These are phyloP conservation scores for Drosophila prosaltans DNA, from an alignment of 1,140 invertebrate species.

Conservation along the genomic window DNA sequence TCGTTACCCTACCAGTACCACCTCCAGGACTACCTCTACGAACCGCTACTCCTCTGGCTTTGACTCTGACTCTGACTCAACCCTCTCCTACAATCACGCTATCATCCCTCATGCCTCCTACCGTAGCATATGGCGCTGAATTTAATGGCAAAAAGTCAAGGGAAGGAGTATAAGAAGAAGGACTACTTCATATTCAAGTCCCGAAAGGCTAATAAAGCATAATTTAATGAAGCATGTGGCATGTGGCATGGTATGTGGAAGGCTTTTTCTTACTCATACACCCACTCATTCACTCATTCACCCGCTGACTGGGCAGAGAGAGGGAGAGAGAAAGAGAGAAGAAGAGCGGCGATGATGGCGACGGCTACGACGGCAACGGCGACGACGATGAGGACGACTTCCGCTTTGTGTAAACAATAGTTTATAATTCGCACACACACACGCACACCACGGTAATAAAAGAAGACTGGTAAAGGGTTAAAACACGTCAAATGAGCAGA, in stretches of 20 bases:
- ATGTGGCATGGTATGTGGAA: conserved; percentile 10
- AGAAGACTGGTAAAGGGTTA: conserved; percentile 61
- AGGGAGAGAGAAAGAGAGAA: too few species aligned
- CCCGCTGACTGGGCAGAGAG: too few species aligned
- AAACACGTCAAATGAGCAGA: conserved; percentile 56
- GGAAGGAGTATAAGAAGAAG: conserved; percentile 24
- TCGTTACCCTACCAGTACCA: conserved; percentile 43
- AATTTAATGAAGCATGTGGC: conserved; percentile 77
- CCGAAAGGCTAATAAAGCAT: conserved; percentile 80
- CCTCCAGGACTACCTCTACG: neutral
- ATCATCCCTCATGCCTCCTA: conserved; percentile 12
- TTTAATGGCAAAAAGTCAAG: conserved; percentile 46
- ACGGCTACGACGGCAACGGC: conserved; percentile 25
- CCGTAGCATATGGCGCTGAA: conserved; percentile 34
- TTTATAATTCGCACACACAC: conserved; percentile 69
- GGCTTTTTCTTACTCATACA: neutral
- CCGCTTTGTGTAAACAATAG: conserved; percentile 80
- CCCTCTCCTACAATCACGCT: neutral
- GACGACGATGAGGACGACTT: conserved; percentile 59
- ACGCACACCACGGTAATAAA: conserved; percentile 54
- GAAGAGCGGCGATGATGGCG: neutral
- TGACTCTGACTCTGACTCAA: too few species aligned
- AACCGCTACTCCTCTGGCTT: too few species aligned
- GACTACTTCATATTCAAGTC: conserved; percentile 79
- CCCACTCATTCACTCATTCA: conserved; percentile 48